phyloP scores from a whole-genome alignment of 2,797 vertebrate species.

The Sphenodon punctatus region DNA sequence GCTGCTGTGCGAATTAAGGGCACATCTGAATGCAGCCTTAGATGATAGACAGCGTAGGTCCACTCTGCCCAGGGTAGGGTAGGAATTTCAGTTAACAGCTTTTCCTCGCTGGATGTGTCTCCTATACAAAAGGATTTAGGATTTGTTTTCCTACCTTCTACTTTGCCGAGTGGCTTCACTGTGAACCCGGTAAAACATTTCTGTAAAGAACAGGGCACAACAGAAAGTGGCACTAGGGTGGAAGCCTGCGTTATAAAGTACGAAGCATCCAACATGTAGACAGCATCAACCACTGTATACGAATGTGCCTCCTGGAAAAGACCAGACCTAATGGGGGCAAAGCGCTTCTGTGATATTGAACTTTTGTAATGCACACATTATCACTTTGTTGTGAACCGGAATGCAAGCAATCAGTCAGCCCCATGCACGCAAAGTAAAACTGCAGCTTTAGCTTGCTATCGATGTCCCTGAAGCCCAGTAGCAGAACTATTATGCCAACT shows the following conservation, averaged over 20 bases:
- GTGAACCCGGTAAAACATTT: background rate
- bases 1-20: no score
- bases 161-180: background rate
- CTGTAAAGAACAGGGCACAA: background rate
- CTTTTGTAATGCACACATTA: background rate
- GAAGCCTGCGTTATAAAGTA: background rate
- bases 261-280: background rate
- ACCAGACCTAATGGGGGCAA: background rate
- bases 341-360: background rate
- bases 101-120: no score
- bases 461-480: background rate
- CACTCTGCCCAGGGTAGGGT: no score
- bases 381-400: background rate
- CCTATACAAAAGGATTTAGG: no score
- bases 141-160: no score
- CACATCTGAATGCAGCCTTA: no score
- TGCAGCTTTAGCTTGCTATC: background rate
- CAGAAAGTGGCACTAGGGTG: background rate
- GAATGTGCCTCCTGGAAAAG: background rate
- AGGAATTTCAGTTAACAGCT: no score
- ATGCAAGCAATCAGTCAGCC: background rate
- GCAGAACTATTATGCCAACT: background rate
- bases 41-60: no score
- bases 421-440: background rate
- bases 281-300: background rate